These are phyloP conservation scores for Sprattus sprattus DNA, from an alignment of 2,113 vertebrate species.

Conservation along the genomic window DNA sequence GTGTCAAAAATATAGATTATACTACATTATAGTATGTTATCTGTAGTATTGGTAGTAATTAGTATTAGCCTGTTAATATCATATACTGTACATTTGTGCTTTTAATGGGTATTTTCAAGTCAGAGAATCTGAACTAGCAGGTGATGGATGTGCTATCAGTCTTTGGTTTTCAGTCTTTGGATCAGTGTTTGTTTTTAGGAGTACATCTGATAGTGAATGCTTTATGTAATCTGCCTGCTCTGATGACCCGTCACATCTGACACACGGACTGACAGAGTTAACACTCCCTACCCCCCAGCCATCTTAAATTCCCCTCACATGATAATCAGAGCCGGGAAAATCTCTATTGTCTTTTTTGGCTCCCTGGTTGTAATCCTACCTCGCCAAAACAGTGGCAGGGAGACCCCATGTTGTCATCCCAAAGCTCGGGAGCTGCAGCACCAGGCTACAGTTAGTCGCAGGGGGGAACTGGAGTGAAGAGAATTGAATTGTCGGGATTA, in stretches of 20 bases:
- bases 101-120: not conserved
- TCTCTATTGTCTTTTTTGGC: not conserved
- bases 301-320: not conserved
- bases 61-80: not conserved
- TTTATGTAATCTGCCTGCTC: not conserved
- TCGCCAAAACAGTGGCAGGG: not conserved
- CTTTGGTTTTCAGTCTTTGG: not conserved
- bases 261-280: not conserved
- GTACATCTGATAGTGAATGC: not conserved
- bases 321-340: not conserved
- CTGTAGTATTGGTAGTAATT: not conserved
- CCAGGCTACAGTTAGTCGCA: not conserved
- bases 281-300: not conserved
- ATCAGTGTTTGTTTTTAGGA: not conserved
- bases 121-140: not conserved
- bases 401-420: not conserved
- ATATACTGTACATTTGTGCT: not conserved
- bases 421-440: not conserved
- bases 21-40: not conserved
- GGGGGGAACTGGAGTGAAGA: conserved; percentile 53
- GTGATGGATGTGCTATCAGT: not conserved
- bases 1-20: not conserved
- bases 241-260: not conserved
- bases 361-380: not conserved
- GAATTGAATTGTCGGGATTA: conserved; percentile 72